Evolutionary conservation across 2,888 invertebrate genomes (phyloP).

Genomic region (Tenodera sinensis): DNA sequence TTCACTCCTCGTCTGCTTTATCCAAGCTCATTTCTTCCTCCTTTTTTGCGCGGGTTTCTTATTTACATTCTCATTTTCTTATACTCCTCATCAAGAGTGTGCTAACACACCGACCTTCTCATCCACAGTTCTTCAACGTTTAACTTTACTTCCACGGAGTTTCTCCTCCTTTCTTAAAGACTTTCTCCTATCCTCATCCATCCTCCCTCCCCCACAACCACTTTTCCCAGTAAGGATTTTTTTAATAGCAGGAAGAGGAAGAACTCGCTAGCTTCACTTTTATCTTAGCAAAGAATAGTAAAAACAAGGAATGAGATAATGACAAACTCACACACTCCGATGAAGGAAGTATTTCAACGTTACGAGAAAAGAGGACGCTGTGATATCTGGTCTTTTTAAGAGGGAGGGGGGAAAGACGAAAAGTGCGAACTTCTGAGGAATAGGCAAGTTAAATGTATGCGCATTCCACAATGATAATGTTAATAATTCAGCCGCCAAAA

Average conservation of each 20-base stretch:
- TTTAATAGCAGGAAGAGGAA: neutral
- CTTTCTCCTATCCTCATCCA: neutral
- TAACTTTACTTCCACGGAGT: neutral
- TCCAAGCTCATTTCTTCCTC: neutral
- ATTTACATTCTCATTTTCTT: constrained; percentile 3
- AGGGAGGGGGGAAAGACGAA: neutral
- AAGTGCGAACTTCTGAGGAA: neutral
- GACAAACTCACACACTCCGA: neutral
- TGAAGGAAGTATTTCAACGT: neutral
- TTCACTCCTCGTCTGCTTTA: neutral
- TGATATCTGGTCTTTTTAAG: neutral
- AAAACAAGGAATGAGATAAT: neutral
- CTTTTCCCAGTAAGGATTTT: neutral
- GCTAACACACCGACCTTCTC: neutral
- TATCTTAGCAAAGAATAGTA: neutral
- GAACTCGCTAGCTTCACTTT: neutral
- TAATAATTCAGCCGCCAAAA: too few relatives aligned
- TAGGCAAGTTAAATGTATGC: neutral
- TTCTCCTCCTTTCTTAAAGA: neutral
- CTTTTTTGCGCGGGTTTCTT: neutral
- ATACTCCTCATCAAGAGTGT: neutral
- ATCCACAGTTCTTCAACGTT: neutral
- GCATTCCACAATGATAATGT: neutral
- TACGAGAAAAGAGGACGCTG: neutral
- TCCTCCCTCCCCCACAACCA: neutral